Evolutionary conservation across 2,797 vertebrate genomes (phyloP).

Genomic region (Acipenser oxyrinchus): DNA sequence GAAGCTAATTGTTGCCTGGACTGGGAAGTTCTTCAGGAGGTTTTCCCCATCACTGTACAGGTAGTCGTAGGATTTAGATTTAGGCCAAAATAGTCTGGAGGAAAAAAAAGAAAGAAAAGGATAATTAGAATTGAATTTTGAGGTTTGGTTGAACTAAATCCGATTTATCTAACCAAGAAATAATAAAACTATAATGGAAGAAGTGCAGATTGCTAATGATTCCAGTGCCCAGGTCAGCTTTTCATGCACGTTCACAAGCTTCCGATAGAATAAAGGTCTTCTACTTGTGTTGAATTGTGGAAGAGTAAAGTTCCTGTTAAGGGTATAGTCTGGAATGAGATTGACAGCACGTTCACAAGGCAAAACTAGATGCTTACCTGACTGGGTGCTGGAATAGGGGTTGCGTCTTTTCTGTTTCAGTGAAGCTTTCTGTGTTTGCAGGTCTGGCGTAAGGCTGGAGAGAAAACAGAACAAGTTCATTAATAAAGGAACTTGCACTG

Average conservation of each 20-base stretch:
- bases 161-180: background rate
- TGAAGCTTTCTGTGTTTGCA: constrained; percentile 23
- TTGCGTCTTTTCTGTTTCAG: constrained; percentile 44
- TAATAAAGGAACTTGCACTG: too few relatives aligned
- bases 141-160: background rate
- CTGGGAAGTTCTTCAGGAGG: constrained; percentile 67
- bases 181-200: background rate
- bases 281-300: background rate
- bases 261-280: too few relatives aligned
- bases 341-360: too few relatives aligned
- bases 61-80: constrained; percentile 68
- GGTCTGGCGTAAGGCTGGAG: constrained; percentile 48
- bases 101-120: constrained; percentile 19
- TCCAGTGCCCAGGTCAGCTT: too few relatives aligned
- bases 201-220: too few relatives aligned
- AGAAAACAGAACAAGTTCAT: constrained; percentile 23
- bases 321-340: background rate
- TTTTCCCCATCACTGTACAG: constrained; percentile 65
- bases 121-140: background rate
- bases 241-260: too few relatives aligned
- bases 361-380: constrained; percentile 49
- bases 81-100: constrained; percentile 73
- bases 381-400: constrained; percentile 65
- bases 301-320: background rate
- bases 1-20: constrained; percentile 74